Conservation (phyloP, 1,140 invertebrate genomes). For the Sycobia sp. region DNA sequence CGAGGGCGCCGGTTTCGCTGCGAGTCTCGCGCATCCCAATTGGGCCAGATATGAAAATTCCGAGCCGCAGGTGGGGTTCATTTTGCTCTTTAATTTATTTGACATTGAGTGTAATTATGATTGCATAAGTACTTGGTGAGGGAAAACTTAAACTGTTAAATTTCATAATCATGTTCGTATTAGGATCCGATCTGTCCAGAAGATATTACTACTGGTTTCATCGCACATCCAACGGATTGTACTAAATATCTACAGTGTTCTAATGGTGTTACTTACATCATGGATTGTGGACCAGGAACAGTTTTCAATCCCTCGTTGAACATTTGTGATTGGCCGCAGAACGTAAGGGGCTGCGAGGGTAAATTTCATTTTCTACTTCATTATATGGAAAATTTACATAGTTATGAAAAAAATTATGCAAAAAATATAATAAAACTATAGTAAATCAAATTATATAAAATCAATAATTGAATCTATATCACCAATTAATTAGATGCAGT, state of each 20-base stretch:
- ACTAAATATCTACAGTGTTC: slow-evolving; percentile 71
- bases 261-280: slow-evolving; percentile 64
- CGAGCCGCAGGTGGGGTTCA: not conserved
- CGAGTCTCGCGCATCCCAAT: too few relatives aligned
- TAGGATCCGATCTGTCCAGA: slow-evolving; percentile 48
- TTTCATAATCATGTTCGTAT: too few relatives aligned
- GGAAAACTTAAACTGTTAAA: too few relatives aligned
- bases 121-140: too few relatives aligned
- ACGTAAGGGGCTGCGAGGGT: slow-evolving; percentile 59
- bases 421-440: not conserved
- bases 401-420: too few relatives aligned
- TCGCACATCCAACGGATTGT: slow-evolving; percentile 67
- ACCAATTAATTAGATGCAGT: not conserved
- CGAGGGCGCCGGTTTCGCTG: slow-evolving; percentile 32
- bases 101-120: not conserved
- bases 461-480: not conserved
- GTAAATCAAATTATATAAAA: not conserved
- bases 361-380: not conserved
- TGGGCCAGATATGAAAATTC: too few relatives aligned
- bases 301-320: slow-evolving; percentile 66
- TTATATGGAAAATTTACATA: too few relatives aligned
- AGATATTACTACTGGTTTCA: slow-evolving; percentile 60
- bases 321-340: slow-evolving; percentile 68
- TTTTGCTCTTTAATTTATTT: not conserved
- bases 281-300: slow-evolving; percentile 69